phyloP scores from a whole-genome alignment of 2,888 invertebrate species.

The Lumbricus terrestris region DNA sequence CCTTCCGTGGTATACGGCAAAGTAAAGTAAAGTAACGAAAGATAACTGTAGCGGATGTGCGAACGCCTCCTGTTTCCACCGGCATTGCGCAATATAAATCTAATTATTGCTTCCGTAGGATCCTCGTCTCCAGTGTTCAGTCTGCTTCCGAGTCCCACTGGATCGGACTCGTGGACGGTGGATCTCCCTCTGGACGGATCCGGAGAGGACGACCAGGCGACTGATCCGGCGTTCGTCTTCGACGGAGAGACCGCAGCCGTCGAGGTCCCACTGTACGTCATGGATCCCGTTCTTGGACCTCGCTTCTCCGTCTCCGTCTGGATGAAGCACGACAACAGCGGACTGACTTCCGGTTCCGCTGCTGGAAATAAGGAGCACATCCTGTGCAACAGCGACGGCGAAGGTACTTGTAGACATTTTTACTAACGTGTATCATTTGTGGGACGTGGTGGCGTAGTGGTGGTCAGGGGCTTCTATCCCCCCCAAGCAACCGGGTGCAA shows the following conservation, averaged over 20 bases:
- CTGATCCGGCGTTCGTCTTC: conserved; percentile 91
- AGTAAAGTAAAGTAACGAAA: no score
- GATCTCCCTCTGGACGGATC: conserved; percentile 78
- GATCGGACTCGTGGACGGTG: conserved; percentile 74
- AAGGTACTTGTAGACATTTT: conserved; percentile 70
- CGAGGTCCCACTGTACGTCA: conserved; percentile 54
- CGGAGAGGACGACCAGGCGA: conserved; percentile 82
- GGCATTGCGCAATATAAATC: background rate
- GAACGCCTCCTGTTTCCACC: no score
- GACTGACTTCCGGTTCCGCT: conserved; percentile 54
- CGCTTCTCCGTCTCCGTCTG: conserved; percentile 90
- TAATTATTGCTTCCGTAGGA: conserved; percentile 59
- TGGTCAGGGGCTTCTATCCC: no score
- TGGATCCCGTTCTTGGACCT: conserved; percentile 64
- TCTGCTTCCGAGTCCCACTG: conserved; percentile 78
- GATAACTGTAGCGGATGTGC: no score
- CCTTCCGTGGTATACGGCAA: no score
- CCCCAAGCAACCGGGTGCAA: no score
- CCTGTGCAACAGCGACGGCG: conserved; percentile 93
- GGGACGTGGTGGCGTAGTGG: background rate
- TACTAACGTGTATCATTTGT: background rate
- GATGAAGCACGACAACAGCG: conserved; percentile 80
- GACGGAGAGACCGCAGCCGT: conserved; percentile 89
- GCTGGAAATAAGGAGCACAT: conserved; percentile 80
- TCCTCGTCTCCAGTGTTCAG: conserved; percentile 80